A percentile compares a stretch with the other conserved stretches of the same genome.
These are phyloP conservation scores for Spatula clypeata DNA, from an alignment of 2,797 vertebrate species.

Conservation along the genomic window DNA sequence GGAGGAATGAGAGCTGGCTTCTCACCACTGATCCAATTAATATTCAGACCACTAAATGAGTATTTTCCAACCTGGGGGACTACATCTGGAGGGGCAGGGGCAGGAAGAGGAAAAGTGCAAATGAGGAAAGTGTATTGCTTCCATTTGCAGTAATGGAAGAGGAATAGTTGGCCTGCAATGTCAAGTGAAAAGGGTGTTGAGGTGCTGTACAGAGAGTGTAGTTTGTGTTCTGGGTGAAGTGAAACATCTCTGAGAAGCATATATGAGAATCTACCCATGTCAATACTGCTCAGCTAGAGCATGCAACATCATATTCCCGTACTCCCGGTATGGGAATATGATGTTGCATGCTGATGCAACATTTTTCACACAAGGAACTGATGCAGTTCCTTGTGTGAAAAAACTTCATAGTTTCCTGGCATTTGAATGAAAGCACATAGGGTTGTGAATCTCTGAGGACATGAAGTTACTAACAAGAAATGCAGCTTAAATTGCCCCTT, in stretches of 20 bases:
- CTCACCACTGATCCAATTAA: background rate
- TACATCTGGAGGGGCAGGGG: background rate
- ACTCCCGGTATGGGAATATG: too few species aligned
- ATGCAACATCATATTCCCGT: accelerated
- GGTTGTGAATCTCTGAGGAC: background rate
- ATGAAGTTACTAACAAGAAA: background rate
- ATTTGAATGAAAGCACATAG: background rate
- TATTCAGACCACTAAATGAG: background rate
- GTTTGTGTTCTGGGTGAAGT: background rate
- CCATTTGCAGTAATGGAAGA: background rate
- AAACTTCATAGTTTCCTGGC: background rate
- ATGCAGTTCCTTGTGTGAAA: too few species aligned
- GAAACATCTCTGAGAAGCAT: background rate
- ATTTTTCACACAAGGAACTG: too few species aligned
- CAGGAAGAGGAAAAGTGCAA: background rate
- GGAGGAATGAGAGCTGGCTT: background rate
- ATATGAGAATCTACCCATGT: background rate
- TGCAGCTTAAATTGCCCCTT: background rate
- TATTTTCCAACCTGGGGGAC: background rate
- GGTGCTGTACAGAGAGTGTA: too few species aligned
- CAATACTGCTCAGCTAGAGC: background rate
- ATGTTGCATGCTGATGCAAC: too few species aligned
- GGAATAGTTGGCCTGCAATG: background rate
- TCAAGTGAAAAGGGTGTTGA: background rate
- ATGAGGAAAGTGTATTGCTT: background rate